Percentiles rank a stretch among this genome's conserved stretches.
phyloP scores from a whole-genome alignment of 2,113 vertebrate genomes.

The Rynchops niger region DNA sequence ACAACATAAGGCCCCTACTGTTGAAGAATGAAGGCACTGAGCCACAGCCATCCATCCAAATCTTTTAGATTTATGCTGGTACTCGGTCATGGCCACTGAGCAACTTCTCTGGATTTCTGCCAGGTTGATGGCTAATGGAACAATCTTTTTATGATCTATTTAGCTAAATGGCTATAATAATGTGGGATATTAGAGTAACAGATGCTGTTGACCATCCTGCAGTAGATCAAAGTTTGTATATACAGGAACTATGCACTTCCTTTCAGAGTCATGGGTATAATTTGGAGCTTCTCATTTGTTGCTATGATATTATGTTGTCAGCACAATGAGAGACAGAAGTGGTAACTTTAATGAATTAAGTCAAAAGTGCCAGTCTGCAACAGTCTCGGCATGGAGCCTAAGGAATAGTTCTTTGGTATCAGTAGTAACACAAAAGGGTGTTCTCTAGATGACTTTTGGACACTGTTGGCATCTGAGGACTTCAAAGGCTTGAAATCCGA shows the following conservation, averaged over 20 bases:
- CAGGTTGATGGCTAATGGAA: constrained; percentile 23
- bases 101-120: constrained; percentile 3
- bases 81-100: background rate
- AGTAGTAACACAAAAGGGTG: background rate
- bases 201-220: constrained; percentile 43
- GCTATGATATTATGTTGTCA: background rate
- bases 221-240: constrained; percentile 24
- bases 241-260: constrained; percentile 33
- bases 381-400: background rate
- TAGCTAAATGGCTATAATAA: constrained; percentile 39
- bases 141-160: constrained; percentile 37
- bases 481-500: background rate
- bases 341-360: background rate
- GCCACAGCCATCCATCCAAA: background rate
- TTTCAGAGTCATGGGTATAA: background rate
- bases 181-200: constrained; percentile 14
- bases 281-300: constrained; percentile 38
- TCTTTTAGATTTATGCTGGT: background rate
- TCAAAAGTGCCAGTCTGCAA: background rate
- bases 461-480: background rate
- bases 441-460: background rate
- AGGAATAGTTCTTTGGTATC: background rate
- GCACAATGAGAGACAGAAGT: background rate
- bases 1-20: background rate
- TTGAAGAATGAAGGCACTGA: background rate